Evolutionary conservation across 2,888 invertebrate genomes (phyloP), one percentile per base, ranked within the genome.

Genomic region (Melanotus villosus): DNA sequence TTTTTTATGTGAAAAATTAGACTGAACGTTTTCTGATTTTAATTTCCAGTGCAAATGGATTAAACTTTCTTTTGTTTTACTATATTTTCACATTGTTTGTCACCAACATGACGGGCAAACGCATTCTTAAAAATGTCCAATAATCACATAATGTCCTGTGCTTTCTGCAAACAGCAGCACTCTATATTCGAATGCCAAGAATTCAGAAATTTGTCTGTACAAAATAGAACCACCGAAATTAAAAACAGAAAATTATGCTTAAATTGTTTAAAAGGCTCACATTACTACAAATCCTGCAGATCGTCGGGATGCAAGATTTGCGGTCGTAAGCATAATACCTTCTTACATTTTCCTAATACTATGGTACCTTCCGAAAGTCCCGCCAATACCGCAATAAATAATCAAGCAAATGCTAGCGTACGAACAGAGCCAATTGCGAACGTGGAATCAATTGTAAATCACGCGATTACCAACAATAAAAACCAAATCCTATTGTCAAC

Each of bases 241-340:
- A 74, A 69, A 58, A 41, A n/a, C 12, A 23, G 23, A 19, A 32
- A 65, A 9, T 26, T 73, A 2, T 74, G 74, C 21, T 9, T 65
- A 7, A 73, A 71, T 63, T 75, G 75, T 56, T 68, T 73, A 10
- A 12, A 43, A 10, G 12, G 14, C 7, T 65, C 63, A 16, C 74
- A 75, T 62, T 36, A 34, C 1, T 32, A 14, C 10, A 34, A 21
- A 7, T 12, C 54, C n/a, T 74, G 64, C 26, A 58, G 41, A 7
- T n/a, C 36, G n/a, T 38, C 26, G 10, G 68, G 56, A 14, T 65
- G 60, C 32, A 52, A 30, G 7, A 64, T 60, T n/a, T 68, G 73
- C 16, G 18, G 38, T 9, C 64, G 62, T 6, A 36, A 12, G 54
- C 74, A 75, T 36, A 59, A 72, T 18, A 36, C 72, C 2, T 30